Evolutionary conservation across 2,113 vertebrate genomes (phyloP), one percentile per base, ranked within the genome.

Genomic region (Laticauda colubrina): DNA sequence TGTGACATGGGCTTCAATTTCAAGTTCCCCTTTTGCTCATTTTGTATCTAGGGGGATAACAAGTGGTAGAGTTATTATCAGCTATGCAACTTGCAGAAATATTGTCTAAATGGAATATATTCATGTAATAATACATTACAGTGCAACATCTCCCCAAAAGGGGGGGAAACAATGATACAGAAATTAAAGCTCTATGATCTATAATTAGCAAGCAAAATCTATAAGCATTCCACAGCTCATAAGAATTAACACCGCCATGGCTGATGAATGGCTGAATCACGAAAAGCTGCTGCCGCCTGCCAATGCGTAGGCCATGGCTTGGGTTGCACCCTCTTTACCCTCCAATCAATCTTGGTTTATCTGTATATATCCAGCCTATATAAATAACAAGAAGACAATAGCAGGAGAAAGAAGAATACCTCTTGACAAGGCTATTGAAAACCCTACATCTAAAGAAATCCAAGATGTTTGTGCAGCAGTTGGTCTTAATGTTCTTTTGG

Each of bases 361-460:
- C 8, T 51, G 48, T 51, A 48, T 48, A 48, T 48, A 51, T 51
- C 48, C 48, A 51, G 48, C 48, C 48, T 2, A 51, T 8, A 9
- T 51, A 51, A 51, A 51, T 51, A 51, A 51, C 48, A 51, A 51
- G 48, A 51, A 51, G 48, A 51, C 48, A 51, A 51, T 51, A 51
- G 48, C 48, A 51, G 48, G 9, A 51, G 8, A 7, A 51, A 51
- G 48, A 51, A 51, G 48, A 51, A 51, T 9, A 51, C 8, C 7
- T 9, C 48, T 51, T 51, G 48, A 51, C 48, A 51, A 99, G 99
- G 99, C 98, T 85, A 98, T 99, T 96, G 99, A 99, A 97, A 99
- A 99, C 92, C 99, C 99, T 4, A 99, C 99, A 0, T 99, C 98
- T 95, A 96, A 97, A 1, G 99, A 99, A 98, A 99, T 99, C 96